Conservation (phyloP, 2,888 invertebrate genomes). For the Amphiduros pacificus region DNA sequence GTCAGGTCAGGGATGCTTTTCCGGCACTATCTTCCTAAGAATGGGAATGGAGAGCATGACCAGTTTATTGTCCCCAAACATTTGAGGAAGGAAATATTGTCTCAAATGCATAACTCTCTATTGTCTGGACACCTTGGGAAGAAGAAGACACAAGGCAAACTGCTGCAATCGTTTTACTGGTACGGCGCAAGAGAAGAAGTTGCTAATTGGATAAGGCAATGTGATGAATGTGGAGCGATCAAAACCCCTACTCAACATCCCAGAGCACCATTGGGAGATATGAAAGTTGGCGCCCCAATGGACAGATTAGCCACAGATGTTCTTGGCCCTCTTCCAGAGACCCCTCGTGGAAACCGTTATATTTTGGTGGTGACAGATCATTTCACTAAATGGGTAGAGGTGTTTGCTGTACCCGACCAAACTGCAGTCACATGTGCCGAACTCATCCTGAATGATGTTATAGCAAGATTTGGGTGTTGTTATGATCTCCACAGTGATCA, state of each 20-base stretch:
- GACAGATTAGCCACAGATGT: conserved; percentile 4
- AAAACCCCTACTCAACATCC: not conserved
- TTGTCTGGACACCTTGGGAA: conserved; percentile 1
- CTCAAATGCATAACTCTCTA: not conserved
- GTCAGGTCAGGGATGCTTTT: not conserved
- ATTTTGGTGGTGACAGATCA: conserved; percentile 1
- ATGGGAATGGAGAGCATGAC: not conserved
- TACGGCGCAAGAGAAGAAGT: not conserved
- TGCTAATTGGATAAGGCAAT: not conserved
- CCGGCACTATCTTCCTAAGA: not conserved
- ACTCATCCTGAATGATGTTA: not conserved
- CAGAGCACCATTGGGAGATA: not conserved
- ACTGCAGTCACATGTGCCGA: not conserved
- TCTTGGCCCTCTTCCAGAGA: conserved; percentile 4
- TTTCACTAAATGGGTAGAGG: conserved; percentile 7
- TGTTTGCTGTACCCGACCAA: not conserved
- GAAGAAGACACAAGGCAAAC: not conserved
- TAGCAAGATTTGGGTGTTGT: not conserved
- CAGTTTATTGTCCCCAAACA: not conserved
- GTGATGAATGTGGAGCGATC: not conserved
- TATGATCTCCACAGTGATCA: not conserved
- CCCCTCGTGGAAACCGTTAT: not conserved
- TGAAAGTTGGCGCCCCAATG: not conserved
- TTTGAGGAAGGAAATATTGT: not conserved
- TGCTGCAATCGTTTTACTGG: not conserved